Base-by-base conservation (phyloP, 2,797 vertebrate species). In the Xenops minutus region DNA sequence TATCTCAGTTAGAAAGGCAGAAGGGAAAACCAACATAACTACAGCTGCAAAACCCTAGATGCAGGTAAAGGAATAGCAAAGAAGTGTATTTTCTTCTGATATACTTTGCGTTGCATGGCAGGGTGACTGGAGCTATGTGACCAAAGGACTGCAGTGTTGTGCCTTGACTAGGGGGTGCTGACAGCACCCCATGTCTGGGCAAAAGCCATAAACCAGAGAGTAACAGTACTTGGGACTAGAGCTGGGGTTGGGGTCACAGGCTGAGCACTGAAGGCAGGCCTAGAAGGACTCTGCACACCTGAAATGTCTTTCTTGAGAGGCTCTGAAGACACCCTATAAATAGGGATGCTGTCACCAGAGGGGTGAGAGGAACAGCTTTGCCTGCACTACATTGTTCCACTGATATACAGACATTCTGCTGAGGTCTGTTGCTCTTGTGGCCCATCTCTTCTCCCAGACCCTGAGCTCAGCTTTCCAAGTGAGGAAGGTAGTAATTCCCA, bases 351-450 rank as follows among this genome's bases (percentile, higher is more conserved):
- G 26, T 55, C 24, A 63, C 9, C 8, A 26, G 36, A 63, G 24
- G 8, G 30, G 8, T 27, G 63, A 51, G 27, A 67, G 27, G 41
- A 73, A 9, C 14, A n/a, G 15, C 2, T 4, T 43, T 76, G 9
- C 11, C 44, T n/a, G n/a, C n/a, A n/a, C n/a, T n/a, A n/a, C n/a
- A n/a, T n/a, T n/a, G n/a, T n/a, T 39, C 24, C 52, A 48, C 7
- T 1, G 3, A 27, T 18, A 7, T 20, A 22, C 3, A 9, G 44
- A 32, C 10, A 9, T 10, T 26, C 71, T 63, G 46, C 22, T 1
- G 6, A n/a, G 36, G 29, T 61, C 37, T 59, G 10, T 8, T 39
- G 52, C 13, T 63, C 18, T 74, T 37, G 21, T 43, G 17, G 34
- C 46, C 20, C 1, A 0, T 43, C 30, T 22, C 58, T 71, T 37